Base-by-base conservation (phyloP, 2,113 vertebrate species). In the Spea multiplicata region DNA sequence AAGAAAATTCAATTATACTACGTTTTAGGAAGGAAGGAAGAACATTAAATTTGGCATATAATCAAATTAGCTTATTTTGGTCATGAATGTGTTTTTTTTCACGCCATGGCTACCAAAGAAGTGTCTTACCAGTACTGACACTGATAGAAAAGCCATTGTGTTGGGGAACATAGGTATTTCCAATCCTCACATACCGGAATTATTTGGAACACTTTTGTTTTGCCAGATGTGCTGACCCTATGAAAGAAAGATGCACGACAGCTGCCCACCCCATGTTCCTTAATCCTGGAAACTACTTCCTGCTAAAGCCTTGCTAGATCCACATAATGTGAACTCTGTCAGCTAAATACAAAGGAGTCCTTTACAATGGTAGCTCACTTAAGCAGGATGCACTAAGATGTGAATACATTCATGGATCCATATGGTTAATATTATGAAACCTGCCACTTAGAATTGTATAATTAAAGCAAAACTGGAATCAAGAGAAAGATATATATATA, bases 161-260 rank as follows among this genome's bases (percentile, higher is more conserved):
- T 59, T 52, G 9, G 57, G 73, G 44, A 47, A 73, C 13, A 46
- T 76, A 81, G 80, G 68, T 81, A 73, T 62, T 73, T 52, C 81
- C 70, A 73, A 67, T 73, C 52, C 64, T 8, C 17, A 10, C 72
- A 16, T 61, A 74, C 44, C 65, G 52, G 52, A 16, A 16, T 65
- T 57, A 4, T 59, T 46, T 30, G 55, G 47, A 68, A 66, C 44
- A 47, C 66, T 73, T 76, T 53, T 82, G 81, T 82, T 82, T 82
- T 82, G 80, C 75, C 53, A 76, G 75, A 82, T 82, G 74, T 82
- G 65, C 72, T 53, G 4, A 76, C 73, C 52, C 61, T 72, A 82
- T 77, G 64, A 77, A 82, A 77, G 64, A 48, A 46, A 77, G 52
- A 73, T 67, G 53, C 69, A 61, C 49, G 52, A 73, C 62, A 82